Evolutionary conservation across 2,888 invertebrate genomes (phyloP), one percentile per base, ranked within the genome.

Genomic region (Carcina quercana): DNA sequence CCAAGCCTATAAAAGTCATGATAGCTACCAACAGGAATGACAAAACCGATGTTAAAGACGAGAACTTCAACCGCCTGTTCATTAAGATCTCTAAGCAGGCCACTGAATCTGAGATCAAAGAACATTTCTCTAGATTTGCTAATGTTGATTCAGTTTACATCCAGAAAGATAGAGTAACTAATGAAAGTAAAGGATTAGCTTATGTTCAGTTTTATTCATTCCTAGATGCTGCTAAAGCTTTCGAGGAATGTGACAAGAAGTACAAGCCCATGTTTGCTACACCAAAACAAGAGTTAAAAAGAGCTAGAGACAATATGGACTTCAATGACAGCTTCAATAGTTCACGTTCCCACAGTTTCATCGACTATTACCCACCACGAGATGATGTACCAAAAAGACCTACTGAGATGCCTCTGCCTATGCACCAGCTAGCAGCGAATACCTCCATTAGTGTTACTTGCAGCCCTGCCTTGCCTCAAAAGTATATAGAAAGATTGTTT

Each of bases 211-310:
- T 94, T 37, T 65, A 62, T 25, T 72, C 91, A 51, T 92, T 95
- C 58, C 89, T 91, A 32, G 90, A 93, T 69, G 95, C 97, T 7
- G 97, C 97, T 1, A 86, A 88, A 47, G 97, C 96, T 0, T 93
- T 88, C 66, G 97, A 97, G 75, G 90, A 92, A 42, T 96, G 96
- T 72, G 94, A 96, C 50, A 86, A 86, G 36, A 91, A 90, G 54
- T 95, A 90, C 66, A 94, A 91, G 70, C 92, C 96, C 13, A 93
- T 96, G 26, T 97, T 97, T 85, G 96, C 97, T 2, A 93, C 93
- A 53, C 95, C 96, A 11, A 91, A 90, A 73, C 90, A 82, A 25
- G 72, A 70, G 34, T 48, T 79, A 17, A 80, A 80, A 49, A 60
- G 79, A 41, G 55, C 54, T 45, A 63, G 74, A 42, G 69, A 62